Percentiles rank a stretch among this genome's conserved stretches.
phyloP scores from a whole-genome alignment of 2,797 vertebrate species.

The Fratercula arctica region DNA sequence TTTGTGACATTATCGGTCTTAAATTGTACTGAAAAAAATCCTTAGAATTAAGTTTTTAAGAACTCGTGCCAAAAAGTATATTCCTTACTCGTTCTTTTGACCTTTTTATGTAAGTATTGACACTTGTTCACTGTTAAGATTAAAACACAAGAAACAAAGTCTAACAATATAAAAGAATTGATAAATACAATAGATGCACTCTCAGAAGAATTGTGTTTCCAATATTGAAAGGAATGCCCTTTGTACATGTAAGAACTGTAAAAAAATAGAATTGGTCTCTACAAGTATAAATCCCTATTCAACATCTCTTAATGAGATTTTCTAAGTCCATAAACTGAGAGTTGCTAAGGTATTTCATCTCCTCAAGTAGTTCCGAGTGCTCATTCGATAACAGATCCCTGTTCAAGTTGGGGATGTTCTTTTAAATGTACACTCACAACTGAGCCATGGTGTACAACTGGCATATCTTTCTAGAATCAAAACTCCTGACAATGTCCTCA shows the following conservation, averaged over 20 bases:
- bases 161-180: not conserved
- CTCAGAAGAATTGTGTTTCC: not conserved
- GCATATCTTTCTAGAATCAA: not conserved
- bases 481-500: not conserved
- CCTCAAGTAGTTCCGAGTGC: not conserved
- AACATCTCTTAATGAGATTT: not conserved
- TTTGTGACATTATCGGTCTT: not conserved
- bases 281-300: not conserved
- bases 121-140: not conserved
- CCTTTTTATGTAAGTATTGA: not conserved
- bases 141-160: not conserved
- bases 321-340: not conserved
- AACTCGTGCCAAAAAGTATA: not conserved
- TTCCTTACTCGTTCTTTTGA: not conserved
- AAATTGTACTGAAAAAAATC: accelerated
- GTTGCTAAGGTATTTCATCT: not conserved
- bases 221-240: not conserved
- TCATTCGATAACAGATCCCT: not conserved
- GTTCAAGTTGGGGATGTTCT: not conserved
- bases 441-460: not conserved
- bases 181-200: not conserved
- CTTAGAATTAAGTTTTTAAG: not conserved
- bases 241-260: not conserved
- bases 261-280: not conserved
- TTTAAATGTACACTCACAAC: not conserved